Evolutionary conservation across 2,888 invertebrate genomes (phyloP).

Genomic region (Gymnosoma rotundatum): DNA sequence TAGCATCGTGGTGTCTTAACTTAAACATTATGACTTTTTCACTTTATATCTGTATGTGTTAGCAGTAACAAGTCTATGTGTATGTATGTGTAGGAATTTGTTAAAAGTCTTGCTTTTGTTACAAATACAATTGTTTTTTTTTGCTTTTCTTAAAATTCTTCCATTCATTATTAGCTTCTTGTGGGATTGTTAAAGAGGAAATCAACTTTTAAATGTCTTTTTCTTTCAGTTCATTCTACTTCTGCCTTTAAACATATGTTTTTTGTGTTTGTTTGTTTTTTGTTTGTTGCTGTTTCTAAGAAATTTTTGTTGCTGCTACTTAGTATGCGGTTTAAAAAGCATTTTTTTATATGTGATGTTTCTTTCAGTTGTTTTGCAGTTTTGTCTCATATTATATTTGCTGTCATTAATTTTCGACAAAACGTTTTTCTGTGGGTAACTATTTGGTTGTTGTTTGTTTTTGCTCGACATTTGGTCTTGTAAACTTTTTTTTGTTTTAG

Average conservation of each 20-base stretch:
- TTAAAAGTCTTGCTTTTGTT: background rate
- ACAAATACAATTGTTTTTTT: background rate
- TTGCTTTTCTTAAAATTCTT: constrained; percentile 39
- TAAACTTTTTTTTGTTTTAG: constrained; percentile 31
- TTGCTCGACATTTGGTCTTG: constrained; percentile 32
- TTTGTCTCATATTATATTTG: constrained; percentile 62
- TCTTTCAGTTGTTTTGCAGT: constrained; percentile 27
- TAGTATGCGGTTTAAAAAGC: constrained; percentile 25
- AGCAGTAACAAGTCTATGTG: background rate
- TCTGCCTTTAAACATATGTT: constrained; percentile 27
- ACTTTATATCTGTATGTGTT: constrained; percentile 20
- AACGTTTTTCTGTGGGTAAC: constrained; percentile 59
- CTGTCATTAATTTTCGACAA: constrained; percentile 68
- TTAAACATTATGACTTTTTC: constrained; percentile 69
- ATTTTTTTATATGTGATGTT: constrained; percentile 17
- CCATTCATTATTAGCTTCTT: constrained; percentile 68
- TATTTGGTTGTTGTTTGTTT: background rate
- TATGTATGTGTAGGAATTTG: constrained; percentile 18
- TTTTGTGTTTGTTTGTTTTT: constrained; percentile 8
- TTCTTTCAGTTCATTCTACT: constrained; percentile 31
- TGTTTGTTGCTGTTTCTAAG: constrained; percentile 26
- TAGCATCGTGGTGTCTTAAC: constrained; percentile 67
- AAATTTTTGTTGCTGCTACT: constrained; percentile 38
- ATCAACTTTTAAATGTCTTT: constrained; percentile 66
- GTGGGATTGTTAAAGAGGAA: constrained; percentile 63